Evolutionary conservation across 2,113 vertebrate genomes (phyloP).

Genomic region (Zingel zingel): DNA sequence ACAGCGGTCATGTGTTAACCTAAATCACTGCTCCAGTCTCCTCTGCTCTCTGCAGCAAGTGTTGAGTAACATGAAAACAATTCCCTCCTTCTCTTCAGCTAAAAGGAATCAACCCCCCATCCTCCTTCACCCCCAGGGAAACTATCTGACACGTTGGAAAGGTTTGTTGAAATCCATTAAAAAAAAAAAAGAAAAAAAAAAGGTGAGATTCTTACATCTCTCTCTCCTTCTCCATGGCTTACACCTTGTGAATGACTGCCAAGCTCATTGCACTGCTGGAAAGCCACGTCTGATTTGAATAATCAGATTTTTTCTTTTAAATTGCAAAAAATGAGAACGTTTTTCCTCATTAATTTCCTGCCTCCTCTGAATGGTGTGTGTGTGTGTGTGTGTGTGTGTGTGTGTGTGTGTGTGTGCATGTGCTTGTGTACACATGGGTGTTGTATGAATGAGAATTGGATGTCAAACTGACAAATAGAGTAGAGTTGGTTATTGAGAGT

Average conservation of each 20-base stretch:
- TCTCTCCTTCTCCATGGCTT: constrained; percentile 22
- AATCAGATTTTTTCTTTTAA: constrained; percentile 44
- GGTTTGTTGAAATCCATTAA: constrained; percentile 38
- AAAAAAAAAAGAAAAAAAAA: constrained; percentile 1
- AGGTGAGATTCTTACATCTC: constrained; percentile 35
- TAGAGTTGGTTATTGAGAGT: constrained; percentile 16
- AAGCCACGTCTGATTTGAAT: constrained; percentile 66
- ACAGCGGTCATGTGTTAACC: constrained; percentile 69
- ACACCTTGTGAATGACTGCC: constrained; percentile 44
- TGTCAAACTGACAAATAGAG: constrained; percentile 20
- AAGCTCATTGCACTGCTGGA: constrained; percentile 52
- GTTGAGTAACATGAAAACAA: constrained; percentile 48
- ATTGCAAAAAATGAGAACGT: constrained; percentile 25
- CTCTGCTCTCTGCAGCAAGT: constrained; percentile 51
- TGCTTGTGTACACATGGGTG: constrained; percentile 2
- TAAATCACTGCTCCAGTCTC: constrained; percentile 61
- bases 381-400: neutral
- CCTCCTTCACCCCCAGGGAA: constrained; percentile 41
- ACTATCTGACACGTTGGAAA: constrained; percentile 49
- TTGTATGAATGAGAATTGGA: constrained; percentile 7
- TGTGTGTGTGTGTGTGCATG: neutral
- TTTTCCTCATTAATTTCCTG: constrained; percentile 68
- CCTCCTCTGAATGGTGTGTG: constrained; percentile 17
- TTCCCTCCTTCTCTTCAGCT: constrained; percentile 48
- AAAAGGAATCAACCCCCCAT: constrained; percentile 34